Base-by-base conservation (phyloP, 35 echinoderm and acorn worm species). In the Ophiothrix spiculata region DNA sequence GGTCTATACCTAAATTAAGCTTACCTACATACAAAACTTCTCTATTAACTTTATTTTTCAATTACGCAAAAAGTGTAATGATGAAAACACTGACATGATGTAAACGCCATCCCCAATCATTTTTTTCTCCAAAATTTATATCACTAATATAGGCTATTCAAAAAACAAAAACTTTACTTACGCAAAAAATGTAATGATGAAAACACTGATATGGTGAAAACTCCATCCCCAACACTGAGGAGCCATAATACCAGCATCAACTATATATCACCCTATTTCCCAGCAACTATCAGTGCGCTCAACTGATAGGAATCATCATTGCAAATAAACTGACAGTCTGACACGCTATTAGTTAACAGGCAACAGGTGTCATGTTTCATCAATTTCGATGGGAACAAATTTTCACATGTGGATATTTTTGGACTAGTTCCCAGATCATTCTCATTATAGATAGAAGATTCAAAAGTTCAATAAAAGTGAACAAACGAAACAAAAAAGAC, bases 131-230 rank as follows among this genome's bases (percentile, higher is more conserved):
- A 21, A 85, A 0, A 75, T 31, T 12, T 19, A 85, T 36, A 31
- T 4, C 19, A 28, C 28, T 33, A 33, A 77, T 21, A 79, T n/a
- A 21, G 31, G 15, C 21, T 63, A 85, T 13, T 11, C 39, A 77
- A 35, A 23, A 35, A 33, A 1, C 34, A 25, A 77, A 78, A 73
- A 34, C 21, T 81, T 14, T 92, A 92, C 90, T 92, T 76, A 92
- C 90, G 90, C 75, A n/a, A 88, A 87, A 37, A 81, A 92, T 37
- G 90, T 92, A 38, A 92, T 84, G 78, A 88, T 33, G 56, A 92
- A 92, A 15, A 87, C 85, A 2, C 60, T 34, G 25, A 33, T 39
- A 13, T 86, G 90, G 56, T 92, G 49, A 6, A 56, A 32, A 25
- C 77, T 88, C 31, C 39, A 88, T 69, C 31, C n/a, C n/a, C 45